Evolutionary conservation across 1,140 invertebrate genomes (phyloP), one percentile per base, ranked within the genome.

Genomic region (Heliconius melpomene): DNA sequence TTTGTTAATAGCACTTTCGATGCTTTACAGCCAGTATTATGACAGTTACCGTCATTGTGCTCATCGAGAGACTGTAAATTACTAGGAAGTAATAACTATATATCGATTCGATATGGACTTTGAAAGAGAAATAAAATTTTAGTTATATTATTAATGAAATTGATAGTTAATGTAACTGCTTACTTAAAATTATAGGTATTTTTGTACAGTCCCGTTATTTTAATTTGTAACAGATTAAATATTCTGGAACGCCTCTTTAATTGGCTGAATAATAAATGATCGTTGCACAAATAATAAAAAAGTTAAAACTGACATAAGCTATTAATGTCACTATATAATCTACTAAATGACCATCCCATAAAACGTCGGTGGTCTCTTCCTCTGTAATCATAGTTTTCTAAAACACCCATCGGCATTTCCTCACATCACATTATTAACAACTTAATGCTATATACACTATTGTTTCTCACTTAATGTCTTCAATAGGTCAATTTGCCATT

Each of bases 381-480:
- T 77, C 79, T 82, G 72, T 85, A 82, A 85, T 84, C 78, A 84
- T 84, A 78, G 81, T 82, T 80, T 81, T 86, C 83, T 81, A 74
- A 80, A 83, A 84, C 83, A 82, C 60, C 82, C 77, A 80, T 75
- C 81, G 79, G 23, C 77, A 50, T 16, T 75, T 36, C 73, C 73
- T 79, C 78, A 79, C 74, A 78, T 79, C 80, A 75, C 76, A 40
- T 77, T 50, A 82, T 79, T 74, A 79, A 79, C 60, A 76, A 81
- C 78, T 72, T 75, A 79, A 75, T 79, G 46, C 74, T 54, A 79
- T 32, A 46, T 72, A 11, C 16, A 11, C 78, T 36, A 79, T 79
- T 79, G 78, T 79, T 79, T 72, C 73, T 57, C 60, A 75, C 38
- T 66, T 79, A 72, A 75, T 79, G 66, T 75, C 36, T 79, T 79